Evolutionary conservation across 2,888 invertebrate genomes (phyloP), one percentile per base, ranked within the genome.

Genomic region (Crematogaster levior): DNA sequence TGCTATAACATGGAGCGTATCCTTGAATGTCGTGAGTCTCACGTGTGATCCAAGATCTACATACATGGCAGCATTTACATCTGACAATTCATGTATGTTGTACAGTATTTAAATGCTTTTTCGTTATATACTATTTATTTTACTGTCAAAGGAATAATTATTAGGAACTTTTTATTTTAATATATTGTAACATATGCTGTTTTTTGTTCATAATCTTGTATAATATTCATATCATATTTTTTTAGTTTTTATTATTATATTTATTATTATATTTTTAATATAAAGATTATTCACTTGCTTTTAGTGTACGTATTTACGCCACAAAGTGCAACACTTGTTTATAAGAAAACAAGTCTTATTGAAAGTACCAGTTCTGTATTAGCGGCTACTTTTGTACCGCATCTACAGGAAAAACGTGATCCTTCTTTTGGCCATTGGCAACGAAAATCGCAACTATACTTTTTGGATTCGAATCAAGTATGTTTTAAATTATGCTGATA

Each of bases 1-100:
- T n/a, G 95, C 96, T 30, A 95, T 97, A 72, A 95, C 95, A 37
- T 98, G 98, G 97, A 95, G 95, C 66, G 97, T 97, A 3, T 94
- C 95, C 18, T 84, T 96, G 15, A 92, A 94, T 48, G 93, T 96
- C 2, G 91, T 94, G 15, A 93, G 95, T 58, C 92, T 97, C 51
- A 93, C 95, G 9, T 94, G 95, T 15, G 97, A 98, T 94, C 96
- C 96, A 0, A 94, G 95, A 66, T 96, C 97, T 0, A 96, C 96
- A 68, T 95, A 96, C 91, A 96, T 97, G 96, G 97, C 97, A 1
- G 96, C 96, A 21, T 95, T 97, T 86, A 97, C 97, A 0, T 92
- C 93, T 9, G 95, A 96, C 87, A 96, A 96, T 89, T 96, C 96
- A 90, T 95, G 97, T 97, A 95, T 95, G 96, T 94, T 83, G 81